Evolutionary conservation across 2,888 invertebrate genomes (phyloP).

Genomic region (Macrosiphum euphorbiae): DNA sequence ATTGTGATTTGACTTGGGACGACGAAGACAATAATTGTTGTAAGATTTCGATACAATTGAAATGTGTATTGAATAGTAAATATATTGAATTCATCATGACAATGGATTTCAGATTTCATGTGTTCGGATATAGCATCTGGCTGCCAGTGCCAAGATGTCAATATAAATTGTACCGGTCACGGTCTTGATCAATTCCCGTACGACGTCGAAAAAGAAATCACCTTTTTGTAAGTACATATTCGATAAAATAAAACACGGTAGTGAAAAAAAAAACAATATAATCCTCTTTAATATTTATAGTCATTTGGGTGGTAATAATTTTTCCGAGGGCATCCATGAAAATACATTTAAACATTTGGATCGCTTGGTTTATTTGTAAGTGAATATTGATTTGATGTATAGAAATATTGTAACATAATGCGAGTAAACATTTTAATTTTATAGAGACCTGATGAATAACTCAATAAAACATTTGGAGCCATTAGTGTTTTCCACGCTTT

Average conservation of each 20-base stretch:
- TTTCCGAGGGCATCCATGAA: slow-evolving; percentile 49
- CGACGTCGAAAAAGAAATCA: slow-evolving; percentile 70
- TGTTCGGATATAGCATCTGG: slow-evolving; percentile 70
- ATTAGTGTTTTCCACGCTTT: slow-evolving; percentile 70
- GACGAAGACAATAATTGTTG: slow-evolving; percentile 70
- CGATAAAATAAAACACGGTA: background rate
- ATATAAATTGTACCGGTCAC: slow-evolving; percentile 71
- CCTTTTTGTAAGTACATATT: slow-evolving; percentile 69
- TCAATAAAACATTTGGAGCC: slow-evolving; percentile 69
- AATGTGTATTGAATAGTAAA: background rate
- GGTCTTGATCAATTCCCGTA: slow-evolving; percentile 69
- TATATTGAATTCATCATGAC: background rate
- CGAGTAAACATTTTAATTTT: slow-evolving; percentile 54
- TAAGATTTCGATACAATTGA: slow-evolving; percentile 63
- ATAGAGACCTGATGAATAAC: slow-evolving; percentile 71
- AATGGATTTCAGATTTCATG: slow-evolving; percentile 69
- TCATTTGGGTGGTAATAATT: slow-evolving; percentile 64
- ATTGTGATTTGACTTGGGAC: slow-evolving; percentile 71
- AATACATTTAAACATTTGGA: slow-evolving; percentile 66
- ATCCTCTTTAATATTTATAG: slow-evolving; percentile 32
- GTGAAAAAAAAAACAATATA: background rate
- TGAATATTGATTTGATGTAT: slow-evolving; percentile 8
- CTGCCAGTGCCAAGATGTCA: slow-evolving; percentile 71
- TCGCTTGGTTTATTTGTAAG: slow-evolving; percentile 68
- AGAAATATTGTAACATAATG: background rate